Evolutionary conservation across 2,113 vertebrate genomes (phyloP).

Genomic region (Pogonocichla stellata): DNA sequence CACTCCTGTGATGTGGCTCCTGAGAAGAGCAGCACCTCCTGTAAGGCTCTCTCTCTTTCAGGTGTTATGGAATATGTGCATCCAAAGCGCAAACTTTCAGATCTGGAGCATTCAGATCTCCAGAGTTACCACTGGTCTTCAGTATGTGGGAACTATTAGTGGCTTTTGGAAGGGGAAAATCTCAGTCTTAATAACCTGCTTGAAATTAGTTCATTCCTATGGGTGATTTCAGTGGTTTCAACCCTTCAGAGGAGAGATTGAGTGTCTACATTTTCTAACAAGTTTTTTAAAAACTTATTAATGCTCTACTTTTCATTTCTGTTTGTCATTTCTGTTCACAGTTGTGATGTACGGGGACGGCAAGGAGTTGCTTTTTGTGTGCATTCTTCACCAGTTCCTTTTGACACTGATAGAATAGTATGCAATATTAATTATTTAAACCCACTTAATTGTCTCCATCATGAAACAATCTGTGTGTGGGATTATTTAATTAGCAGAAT

Average conservation of each 20-base stretch:
- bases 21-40: neutral
- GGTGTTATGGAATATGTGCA: accelerated
- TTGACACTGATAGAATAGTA: neutral
- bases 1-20: neutral
- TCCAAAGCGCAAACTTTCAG: accelerated
- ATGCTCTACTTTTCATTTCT: neutral
- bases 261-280: neutral
- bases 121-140: accelerated
- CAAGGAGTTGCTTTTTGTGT: neutral
- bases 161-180: neutral
- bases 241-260: neutral
- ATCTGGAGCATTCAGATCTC: accelerated
- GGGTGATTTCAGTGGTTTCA: neutral
- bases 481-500: constrained; percentile 14
- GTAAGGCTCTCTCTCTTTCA: neutral
- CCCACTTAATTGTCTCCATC: neutral
- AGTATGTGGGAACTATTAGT: neutral
- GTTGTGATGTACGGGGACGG: neutral
- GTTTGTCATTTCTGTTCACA: neutral
- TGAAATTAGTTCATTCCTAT: neutral
- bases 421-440: neutral
- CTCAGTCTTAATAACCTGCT: neutral
- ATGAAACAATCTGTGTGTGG: neutral
- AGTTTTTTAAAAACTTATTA: neutral
- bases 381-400: neutral